Base-by-base conservation (phyloP, 2,888 invertebrate genomes). In the Timandra comae region DNA sequence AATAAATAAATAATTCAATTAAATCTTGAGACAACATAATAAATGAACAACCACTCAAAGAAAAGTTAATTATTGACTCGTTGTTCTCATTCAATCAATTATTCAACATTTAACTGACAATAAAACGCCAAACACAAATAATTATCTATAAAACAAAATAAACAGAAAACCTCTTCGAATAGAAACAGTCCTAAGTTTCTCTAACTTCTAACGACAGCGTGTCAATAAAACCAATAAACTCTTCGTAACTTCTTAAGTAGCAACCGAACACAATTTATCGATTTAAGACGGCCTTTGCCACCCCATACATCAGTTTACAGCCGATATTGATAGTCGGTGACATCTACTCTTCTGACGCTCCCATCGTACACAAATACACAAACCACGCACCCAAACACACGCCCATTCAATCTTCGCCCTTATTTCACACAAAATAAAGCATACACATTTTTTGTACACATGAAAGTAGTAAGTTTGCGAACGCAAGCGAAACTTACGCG, bases 291-390 rank as follows among this genome's bases (percentile, higher is more conserved):
- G 62, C 70, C 73, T 77, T 65, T 71, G 65, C 76, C 76, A 80
- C 80, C 80, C 79, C 60, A 75, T 74, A 76, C 67, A 75, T 80
- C 81, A 78, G 63, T 76, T 78, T 78, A 70, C 65, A 73, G 54
- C 54, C 63, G 72, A 79, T 80, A 82, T 81, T 81, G 82, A 81
- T 81, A 81, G 81, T 67, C 74, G 77, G 66, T 74, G 81, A 81
- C 81, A 79, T 68, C 55, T 59, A 52, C 56, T 52, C 44, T 58
- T 48, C 60, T 64, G 71, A 69, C 70, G 52, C 67, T 69, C 77
- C 77, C 75, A 58, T 54, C 56, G 25, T 19, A 38, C 31, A 46
- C 42, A 46, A 47, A 20, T 10, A 12, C n/a, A 27, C 10, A 23
- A 19, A n/a, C 31, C 35, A 32, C 10, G n/a, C 31, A 46, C 42